Percentiles rank a stretch among this genome's conserved stretches.
Evolutionary conservation across 2,888 invertebrate species (phyloP).

Genomic region (Parochlus steinenii): DNA sequence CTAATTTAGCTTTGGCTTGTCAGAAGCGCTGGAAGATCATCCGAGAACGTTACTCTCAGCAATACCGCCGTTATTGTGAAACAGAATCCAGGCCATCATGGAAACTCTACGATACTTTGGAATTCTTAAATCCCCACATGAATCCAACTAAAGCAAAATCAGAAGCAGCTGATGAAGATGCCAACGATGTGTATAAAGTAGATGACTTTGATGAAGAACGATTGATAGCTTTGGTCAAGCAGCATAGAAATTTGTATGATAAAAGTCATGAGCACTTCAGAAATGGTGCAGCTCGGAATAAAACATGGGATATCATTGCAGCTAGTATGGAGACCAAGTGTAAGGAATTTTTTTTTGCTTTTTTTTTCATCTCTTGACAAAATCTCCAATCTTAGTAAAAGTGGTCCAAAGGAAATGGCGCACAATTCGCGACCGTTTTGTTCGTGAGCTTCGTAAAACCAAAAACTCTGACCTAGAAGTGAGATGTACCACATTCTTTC

Average conservation of each 20-base stretch:
- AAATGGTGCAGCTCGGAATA: not conserved
- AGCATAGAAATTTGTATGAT: conserved; percentile 6
- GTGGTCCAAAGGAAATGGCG: conserved; percentile 7
- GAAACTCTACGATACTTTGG: conserved; percentile 1
- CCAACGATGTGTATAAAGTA: too few relatives aligned
- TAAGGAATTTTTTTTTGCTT: too few relatives aligned
- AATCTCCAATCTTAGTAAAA: too few relatives aligned
- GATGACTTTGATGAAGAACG: conserved; percentile 6
- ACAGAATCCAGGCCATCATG: not conserved
- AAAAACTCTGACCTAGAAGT: conserved; percentile 1
- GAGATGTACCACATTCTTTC: conserved; percentile 6
- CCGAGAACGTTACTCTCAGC: conserved; percentile 5
- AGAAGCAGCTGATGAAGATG: not conserved
- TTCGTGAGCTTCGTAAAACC: conserved; percentile 6
- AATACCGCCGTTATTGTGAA: not conserved
- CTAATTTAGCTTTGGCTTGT: not conserved
- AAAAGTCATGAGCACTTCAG: conserved; percentile 9
- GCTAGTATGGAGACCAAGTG: not conserved
- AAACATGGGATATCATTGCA: conserved; percentile 5
- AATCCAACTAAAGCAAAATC: not conserved
- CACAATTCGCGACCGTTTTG: conserved; percentile 10
- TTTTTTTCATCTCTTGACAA: too few relatives aligned
- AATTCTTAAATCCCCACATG: conserved; percentile 6
- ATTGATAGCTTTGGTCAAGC: conserved; percentile 3
- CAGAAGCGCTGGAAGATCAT: conserved; percentile 10